These are phyloP conservation scores for Myzus persicae DNA, from an alignment of 1,140 invertebrate genomes.

Conservation along the genomic window DNA sequence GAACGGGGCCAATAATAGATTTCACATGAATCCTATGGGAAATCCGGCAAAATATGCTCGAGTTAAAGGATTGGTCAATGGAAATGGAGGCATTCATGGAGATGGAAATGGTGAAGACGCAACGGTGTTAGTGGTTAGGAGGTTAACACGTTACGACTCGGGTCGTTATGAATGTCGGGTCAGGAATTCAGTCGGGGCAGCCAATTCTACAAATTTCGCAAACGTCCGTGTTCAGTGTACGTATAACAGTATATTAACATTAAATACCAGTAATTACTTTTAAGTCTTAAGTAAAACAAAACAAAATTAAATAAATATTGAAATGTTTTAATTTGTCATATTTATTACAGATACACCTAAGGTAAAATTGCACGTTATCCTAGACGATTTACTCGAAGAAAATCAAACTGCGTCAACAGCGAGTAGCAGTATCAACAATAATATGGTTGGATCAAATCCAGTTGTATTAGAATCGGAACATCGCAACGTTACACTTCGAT, in stretches of 20 bases:
- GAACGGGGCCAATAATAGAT: neutral
- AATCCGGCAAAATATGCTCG: neutral
- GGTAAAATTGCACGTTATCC: conserved; percentile 28
- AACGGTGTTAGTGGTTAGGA: neutral
- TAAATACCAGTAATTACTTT: neutral
- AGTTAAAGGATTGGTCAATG: neutral
- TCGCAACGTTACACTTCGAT: conserved; percentile 81
- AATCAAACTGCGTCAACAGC: neutral
- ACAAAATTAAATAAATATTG: neutral
- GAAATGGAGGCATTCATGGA: neutral
- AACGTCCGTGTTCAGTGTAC: conserved; percentile 38
- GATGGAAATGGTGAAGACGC: conserved; percentile 5
- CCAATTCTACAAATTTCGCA: conserved; percentile 42
- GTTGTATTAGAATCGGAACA: conserved; percentile 81
- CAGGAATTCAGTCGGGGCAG: conserved; percentile 3
- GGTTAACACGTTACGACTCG: conserved; percentile 17
- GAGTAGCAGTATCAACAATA: neutral
- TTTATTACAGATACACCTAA: conserved; percentile 21
- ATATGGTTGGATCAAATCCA: conserved; percentile 58
- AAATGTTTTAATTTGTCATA: neutral
- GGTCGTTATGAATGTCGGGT: conserved; percentile 33
- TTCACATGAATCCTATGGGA: neutral
- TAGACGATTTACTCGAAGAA: conserved; percentile 17
- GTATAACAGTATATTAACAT: neutral
- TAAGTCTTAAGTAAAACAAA: neutral